Conservation (phyloP, 2,888 invertebrate species). For the Apamea anceps region DNA sequence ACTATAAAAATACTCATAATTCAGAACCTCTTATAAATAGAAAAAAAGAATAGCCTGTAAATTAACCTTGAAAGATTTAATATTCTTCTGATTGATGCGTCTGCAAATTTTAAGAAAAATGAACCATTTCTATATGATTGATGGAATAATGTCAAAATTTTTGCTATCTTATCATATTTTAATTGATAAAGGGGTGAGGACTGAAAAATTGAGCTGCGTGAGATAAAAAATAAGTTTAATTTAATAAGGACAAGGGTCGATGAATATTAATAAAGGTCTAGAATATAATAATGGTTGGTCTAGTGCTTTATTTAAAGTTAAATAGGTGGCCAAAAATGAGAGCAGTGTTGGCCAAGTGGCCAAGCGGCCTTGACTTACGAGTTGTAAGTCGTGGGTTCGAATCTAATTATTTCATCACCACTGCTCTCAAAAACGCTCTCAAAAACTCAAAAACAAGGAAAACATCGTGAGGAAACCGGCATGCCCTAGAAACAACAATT, state of each 20-base stretch:
- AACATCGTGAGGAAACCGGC: background rate
- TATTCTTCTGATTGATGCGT: conserved; percentile 15
- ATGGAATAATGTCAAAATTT: conserved; percentile 14
- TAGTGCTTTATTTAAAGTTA: too few relatives aligned
- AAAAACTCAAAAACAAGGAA: too few relatives aligned
- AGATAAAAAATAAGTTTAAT: background rate
- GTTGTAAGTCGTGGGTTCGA: too few relatives aligned
- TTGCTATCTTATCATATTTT: conserved; percentile 13
- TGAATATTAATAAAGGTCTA: background rate
- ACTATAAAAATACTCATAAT: background rate
- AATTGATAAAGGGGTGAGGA: conserved; percentile 31
- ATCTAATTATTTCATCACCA: background rate
- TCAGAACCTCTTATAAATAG: background rate
- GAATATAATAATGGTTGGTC: too few relatives aligned
- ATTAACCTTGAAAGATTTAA: conserved; percentile 3
- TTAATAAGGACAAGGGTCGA: background rate
- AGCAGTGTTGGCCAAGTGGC: too few relatives aligned
- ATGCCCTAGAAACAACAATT: background rate
- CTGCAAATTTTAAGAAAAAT: conserved; percentile 32
- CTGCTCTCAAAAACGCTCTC: background rate
- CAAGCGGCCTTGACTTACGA: too few relatives aligned
- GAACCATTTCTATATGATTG: conserved; percentile 12
- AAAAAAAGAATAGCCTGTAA: background rate
- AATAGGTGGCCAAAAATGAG: too few relatives aligned
- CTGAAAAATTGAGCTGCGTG: background rate